A percentile compares a stretch with the other conserved stretches of the same genome.
These are phyloP conservation scores for Ferrisia virgata DNA, from an alignment of 2,888 invertebrate genomes.

Conservation along the genomic window DNA sequence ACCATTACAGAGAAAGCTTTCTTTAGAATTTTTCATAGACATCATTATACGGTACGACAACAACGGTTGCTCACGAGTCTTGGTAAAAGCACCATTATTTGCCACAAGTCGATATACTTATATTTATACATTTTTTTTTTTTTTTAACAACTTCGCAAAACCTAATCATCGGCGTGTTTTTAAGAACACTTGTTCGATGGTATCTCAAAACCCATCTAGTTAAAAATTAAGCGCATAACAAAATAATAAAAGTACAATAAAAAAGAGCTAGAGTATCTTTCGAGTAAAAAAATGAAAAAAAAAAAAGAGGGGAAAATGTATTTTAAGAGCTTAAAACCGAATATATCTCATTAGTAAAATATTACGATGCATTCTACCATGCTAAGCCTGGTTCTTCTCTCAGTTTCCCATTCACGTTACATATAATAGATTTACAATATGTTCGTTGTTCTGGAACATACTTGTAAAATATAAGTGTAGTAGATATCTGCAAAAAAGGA, in stretches of 20 bases:
- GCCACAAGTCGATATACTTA: background rate
- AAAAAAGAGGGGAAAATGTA: too few species aligned
- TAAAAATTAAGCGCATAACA: background rate
- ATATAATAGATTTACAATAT: conserved; percentile 40
- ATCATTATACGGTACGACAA: background rate
- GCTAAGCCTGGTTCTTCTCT: background rate
- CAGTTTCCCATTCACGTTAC: conserved; percentile 33
- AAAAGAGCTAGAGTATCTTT: background rate
- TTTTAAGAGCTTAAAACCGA: conserved; percentile 18
- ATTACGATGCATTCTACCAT: conserved; percentile 24
- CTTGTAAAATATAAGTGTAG: conserved; percentile 35
- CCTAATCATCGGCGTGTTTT: background rate
- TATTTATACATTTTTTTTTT: too few species aligned
- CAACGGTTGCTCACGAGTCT: background rate
- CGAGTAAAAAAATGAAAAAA: background rate
- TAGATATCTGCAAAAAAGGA: background rate
- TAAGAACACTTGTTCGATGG: conserved; percentile 8
- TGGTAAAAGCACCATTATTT: background rate
- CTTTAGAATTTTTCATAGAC: background rate
- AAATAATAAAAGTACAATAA: conserved; percentile 7
- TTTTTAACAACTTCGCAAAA: background rate
- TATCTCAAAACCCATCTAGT: background rate
- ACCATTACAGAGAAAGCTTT: background rate
- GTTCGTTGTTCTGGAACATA: conserved; percentile 38
- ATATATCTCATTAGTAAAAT: conserved; percentile 41